Percentiles rank a stretch among this genome's conserved stretches.
phyloP scores from a whole-genome alignment of 2,888 invertebrate genomes.

The Drosophila kuntzei region DNA sequence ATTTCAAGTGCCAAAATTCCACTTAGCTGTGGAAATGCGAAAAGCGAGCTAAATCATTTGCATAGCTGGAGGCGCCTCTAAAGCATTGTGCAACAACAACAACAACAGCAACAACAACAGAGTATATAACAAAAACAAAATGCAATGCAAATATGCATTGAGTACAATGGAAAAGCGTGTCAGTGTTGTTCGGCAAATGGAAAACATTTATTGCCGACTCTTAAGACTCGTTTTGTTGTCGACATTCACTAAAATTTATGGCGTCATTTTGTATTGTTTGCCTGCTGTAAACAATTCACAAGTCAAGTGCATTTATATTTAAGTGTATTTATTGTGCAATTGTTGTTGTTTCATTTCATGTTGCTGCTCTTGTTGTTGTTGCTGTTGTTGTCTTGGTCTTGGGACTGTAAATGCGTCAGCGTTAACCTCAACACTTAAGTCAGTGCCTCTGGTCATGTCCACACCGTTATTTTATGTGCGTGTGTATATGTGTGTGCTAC shows the following conservation, averaged over 20 bases:
- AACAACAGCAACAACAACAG: constrained; percentile 1
- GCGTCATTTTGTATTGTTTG: constrained; percentile 67
- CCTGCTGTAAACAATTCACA: constrained; percentile 54
- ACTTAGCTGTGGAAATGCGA: constrained; percentile 64
- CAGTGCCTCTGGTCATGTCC: constrained; percentile 38
- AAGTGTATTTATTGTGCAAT: constrained; percentile 41
- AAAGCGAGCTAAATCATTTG: constrained; percentile 53
- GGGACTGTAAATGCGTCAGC: constrained; percentile 65
- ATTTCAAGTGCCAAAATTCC: constrained; percentile 73
- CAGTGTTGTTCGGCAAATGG: constrained; percentile 57
- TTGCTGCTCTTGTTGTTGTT: constrained; percentile 3
- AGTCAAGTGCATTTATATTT: constrained; percentile 75
- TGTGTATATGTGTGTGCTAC: constrained; percentile 35
- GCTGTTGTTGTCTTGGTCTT: constrained; percentile 30
- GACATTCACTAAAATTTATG: constrained; percentile 71
- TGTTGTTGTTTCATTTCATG: constrained; percentile 4
- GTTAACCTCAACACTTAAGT: constrained; percentile 71
- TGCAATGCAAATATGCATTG: constrained; percentile 47
- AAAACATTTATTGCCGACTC: constrained; percentile 76
- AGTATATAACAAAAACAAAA: constrained; percentile 4
- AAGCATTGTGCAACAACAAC: constrained; percentile 22
- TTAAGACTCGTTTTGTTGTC: constrained; percentile 57
- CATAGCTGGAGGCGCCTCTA: constrained; percentile 46
- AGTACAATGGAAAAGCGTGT: constrained; percentile 57
- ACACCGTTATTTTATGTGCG: constrained; percentile 3